Evolutionary conservation across 2,113 vertebrate species (phyloP), one percentile per base, ranked within the genome.

Genomic region (Isichthys henryi): DNA sequence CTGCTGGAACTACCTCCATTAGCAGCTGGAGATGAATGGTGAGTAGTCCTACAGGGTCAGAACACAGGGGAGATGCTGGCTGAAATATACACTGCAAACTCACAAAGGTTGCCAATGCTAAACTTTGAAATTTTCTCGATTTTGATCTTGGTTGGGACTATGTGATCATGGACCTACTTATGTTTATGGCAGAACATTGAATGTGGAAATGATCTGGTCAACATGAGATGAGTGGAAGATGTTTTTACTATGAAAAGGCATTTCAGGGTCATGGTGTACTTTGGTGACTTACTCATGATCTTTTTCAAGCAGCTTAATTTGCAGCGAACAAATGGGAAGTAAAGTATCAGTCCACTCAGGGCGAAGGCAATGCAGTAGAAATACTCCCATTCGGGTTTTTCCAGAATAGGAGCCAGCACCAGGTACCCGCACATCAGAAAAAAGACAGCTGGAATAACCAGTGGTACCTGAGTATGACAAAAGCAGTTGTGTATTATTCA

Each of bases 21-120:
- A 99, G 94, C 95, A 99, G 95, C 96, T 99, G 98, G n/a, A 99
- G 95, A 89, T 98, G 87, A 92, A 95, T 95, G 19, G 98, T 99
- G 50, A 99, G 86, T 0, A 97, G 97, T 21, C 91, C 98, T 99
- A 89, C 10, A 87, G 46, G 53, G 17, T 83, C 91, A 87, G 15
- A 87, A 39, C 15, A 50, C 21, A 87, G 31, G 3, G 17, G 52
- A 87, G 86, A 87, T 31, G 10, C 83, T 50, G 46, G 46, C 21
- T 85, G 83, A 50, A 49, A 31, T 27, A 49, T 48, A 5, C 23
- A 84, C 3, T 39, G 43, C 21, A 70, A 56, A 74, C 3, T 85
- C 21, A 89, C 58, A 80, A 86, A 74, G 66, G 53, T 58, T 19
- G 66, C 8, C 17, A 91, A 27, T 58, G 56, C 49, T 87, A 62